Percentiles rank a stretch among this genome's conserved stretches.
Conservation (phyloP, 2,797 vertebrate species). For the Fundulus diaphanus region DNA sequence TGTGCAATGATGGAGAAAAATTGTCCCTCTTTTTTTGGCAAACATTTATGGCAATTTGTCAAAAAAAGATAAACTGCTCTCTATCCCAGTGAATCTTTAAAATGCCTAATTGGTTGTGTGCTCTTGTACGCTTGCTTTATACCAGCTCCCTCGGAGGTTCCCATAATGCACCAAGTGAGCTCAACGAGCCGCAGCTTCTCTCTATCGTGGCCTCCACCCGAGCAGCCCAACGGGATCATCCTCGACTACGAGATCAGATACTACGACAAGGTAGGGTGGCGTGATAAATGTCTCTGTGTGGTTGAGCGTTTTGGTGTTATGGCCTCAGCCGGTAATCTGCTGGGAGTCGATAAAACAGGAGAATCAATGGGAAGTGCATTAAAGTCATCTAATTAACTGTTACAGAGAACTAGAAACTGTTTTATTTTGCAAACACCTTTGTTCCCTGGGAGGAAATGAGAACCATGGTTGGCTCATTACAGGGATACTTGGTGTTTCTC, state of each 20-base stretch:
- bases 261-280: conserved; percentile 90
- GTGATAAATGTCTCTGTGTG: conserved; percentile 51
- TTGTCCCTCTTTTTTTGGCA: conserved; percentile 54
- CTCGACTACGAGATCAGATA: conserved; percentile 95
- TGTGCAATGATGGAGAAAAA: conserved; percentile 44
- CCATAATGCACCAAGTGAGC: conserved; percentile 97
- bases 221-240: conserved; percentile 96
- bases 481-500: neutral
- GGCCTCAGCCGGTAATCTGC: conserved; percentile 41
- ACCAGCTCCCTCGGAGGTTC: conserved; percentile 92
- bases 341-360: conserved; percentile 45
- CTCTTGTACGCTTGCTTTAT: conserved; percentile 36
- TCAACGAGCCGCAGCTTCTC: conserved; percentile 96
- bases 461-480: neutral
- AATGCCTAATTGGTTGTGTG: conserved; percentile 55
- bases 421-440: conserved; percentile 7
- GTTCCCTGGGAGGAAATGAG: neutral
- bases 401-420: conserved; percentile 9
- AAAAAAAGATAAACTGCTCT: conserved; percentile 37
- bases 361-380: conserved; percentile 50
- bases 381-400: conserved; percentile 44
- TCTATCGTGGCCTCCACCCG: conserved; percentile 93
- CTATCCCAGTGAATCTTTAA: conserved; percentile 32
- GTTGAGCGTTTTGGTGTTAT: conserved; percentile 29
- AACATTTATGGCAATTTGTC: conserved; percentile 52